Conservation (phyloP, 1,140 invertebrate genomes). For the Drosophila sucinea region DNA sequence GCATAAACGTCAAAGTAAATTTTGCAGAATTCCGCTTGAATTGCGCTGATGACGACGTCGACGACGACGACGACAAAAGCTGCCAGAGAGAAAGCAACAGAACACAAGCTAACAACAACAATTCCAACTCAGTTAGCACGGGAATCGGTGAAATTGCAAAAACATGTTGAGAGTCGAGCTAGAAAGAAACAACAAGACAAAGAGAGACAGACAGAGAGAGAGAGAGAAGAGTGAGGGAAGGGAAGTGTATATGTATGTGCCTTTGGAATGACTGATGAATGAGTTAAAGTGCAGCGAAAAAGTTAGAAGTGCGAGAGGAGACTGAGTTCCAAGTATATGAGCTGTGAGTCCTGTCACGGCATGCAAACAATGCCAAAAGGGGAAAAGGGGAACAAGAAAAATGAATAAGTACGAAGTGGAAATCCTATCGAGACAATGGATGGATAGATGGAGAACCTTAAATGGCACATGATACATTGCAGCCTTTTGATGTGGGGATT, state of each 20-base stretch:
- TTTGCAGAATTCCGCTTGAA: slow-evolving; percentile 70
- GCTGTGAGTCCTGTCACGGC: slow-evolving; percentile 48
- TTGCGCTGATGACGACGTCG: slow-evolving; percentile 64
- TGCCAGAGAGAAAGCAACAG: slow-evolving; percentile 1
- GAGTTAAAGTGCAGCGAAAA: slow-evolving; percentile 57
- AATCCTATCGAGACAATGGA: slow-evolving; percentile 34
- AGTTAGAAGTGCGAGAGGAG: slow-evolving; percentile 5
- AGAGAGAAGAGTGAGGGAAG: slow-evolving; percentile 1
- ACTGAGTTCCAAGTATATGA: slow-evolving; percentile 20
- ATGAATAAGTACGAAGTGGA: slow-evolving; percentile 9
- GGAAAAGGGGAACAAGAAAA: slow-evolving; percentile 14
- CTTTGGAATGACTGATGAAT: slow-evolving; percentile 71
- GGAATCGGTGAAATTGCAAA: slow-evolving; percentile 76
- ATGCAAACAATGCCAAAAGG: slow-evolving; percentile 60
- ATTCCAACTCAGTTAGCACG: slow-evolving; percentile 57
- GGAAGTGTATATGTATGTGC: not conserved
- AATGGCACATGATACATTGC: slow-evolving; percentile 7
- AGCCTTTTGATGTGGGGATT: slow-evolving; percentile 22
- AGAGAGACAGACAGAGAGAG: slow-evolving; percentile 4
- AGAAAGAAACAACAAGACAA: not conserved
- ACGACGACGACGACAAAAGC: slow-evolving; percentile 7
- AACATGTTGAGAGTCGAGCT: slow-evolving; percentile 56
- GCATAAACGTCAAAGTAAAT: slow-evolving; percentile 72
- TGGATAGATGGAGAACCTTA: slow-evolving; percentile 4
- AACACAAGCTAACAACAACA: slow-evolving; percentile 26